phyloP scores from a whole-genome alignment of 2,113 vertebrate species.

The Ahaetulla prasina region DNA sequence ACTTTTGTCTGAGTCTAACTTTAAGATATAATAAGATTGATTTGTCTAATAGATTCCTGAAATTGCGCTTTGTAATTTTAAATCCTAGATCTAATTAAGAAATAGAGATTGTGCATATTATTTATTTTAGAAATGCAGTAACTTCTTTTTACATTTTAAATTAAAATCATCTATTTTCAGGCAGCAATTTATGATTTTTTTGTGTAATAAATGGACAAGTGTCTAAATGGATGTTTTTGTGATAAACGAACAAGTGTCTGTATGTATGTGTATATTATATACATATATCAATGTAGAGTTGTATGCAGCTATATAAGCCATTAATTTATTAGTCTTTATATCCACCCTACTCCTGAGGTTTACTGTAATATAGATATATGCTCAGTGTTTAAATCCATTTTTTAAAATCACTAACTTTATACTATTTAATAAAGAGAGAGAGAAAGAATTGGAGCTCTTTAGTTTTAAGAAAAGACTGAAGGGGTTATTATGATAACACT shows the following conservation, averaged over 20 bases:
- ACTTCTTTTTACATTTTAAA: not conserved
- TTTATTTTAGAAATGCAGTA: not conserved
- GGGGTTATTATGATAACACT: not conserved
- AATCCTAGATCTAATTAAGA: not conserved
- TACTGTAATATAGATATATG: too few relatives aligned
- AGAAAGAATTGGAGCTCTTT: not conserved
- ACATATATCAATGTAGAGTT: not conserved
- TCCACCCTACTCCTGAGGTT: too few relatives aligned
- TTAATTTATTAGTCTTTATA: not conserved
- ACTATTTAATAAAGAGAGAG: not conserved
- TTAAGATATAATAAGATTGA: not conserved
- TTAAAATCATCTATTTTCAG: not conserved
- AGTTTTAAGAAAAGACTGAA: not conserved
- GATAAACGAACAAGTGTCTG: not conserved
- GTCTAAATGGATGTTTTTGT: not conserved
- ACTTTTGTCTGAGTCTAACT: not conserved
- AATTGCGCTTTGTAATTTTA: slow-evolving; percentile 1
- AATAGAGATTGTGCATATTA: not conserved
- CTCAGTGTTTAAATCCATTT: not conserved
- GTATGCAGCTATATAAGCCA: not conserved
- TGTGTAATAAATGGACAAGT: not conserved
- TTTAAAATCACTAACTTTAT: not conserved
- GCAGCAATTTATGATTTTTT: not conserved
- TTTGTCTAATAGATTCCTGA: slow-evolving; percentile 1
- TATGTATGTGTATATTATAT: not conserved